Evolutionary conservation across 2,888 invertebrate species (phyloP).

Genomic region (Arge pagana): DNA sequence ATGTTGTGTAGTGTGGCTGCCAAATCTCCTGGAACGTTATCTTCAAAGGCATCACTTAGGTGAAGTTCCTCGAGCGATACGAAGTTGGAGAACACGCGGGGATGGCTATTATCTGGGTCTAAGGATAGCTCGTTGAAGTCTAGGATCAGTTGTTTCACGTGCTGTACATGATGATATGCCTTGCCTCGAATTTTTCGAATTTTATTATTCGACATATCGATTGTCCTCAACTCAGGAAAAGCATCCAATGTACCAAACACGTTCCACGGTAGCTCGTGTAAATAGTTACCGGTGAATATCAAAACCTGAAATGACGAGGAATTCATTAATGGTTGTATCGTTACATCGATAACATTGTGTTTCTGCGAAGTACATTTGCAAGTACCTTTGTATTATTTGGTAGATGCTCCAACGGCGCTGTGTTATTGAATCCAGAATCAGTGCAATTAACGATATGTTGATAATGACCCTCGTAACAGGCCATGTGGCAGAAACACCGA

Average conservation of each 20-base stretch:
- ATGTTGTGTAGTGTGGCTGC: conserved; percentile 73
- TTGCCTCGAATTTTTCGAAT: conserved; percentile 75
- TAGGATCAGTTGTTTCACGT: conserved; percentile 70
- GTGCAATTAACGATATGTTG: conserved; percentile 75
- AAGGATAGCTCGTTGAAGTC: conserved; percentile 74
- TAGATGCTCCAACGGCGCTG: conserved; percentile 65
- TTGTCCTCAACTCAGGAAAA: conserved; percentile 64
- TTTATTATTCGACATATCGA: conserved; percentile 76
- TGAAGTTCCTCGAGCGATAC: conserved; percentile 71
- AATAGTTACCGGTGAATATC: conserved; percentile 73
- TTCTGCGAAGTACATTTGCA: not conserved
- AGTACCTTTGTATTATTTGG: conserved; percentile 67
- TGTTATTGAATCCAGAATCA: conserved; percentile 64
- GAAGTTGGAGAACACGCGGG: conserved; percentile 72
- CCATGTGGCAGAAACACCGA: conserved; percentile 64
- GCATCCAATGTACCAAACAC: conserved; percentile 69
- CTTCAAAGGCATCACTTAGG: conserved; percentile 74
- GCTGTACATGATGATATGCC: conserved; percentile 73
- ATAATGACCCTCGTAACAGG: conserved; percentile 59
- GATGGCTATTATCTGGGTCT: conserved; percentile 67
- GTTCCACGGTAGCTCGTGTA: conserved; percentile 70
- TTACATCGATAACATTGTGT: not conserved
- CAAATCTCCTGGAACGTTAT: conserved; percentile 63
- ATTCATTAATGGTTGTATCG: conserved; percentile 4
- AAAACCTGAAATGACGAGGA: conserved; percentile 59